Evolutionary conservation across 2,113 vertebrate genomes (phyloP).

Genomic region (Macaca mulatta): DNA sequence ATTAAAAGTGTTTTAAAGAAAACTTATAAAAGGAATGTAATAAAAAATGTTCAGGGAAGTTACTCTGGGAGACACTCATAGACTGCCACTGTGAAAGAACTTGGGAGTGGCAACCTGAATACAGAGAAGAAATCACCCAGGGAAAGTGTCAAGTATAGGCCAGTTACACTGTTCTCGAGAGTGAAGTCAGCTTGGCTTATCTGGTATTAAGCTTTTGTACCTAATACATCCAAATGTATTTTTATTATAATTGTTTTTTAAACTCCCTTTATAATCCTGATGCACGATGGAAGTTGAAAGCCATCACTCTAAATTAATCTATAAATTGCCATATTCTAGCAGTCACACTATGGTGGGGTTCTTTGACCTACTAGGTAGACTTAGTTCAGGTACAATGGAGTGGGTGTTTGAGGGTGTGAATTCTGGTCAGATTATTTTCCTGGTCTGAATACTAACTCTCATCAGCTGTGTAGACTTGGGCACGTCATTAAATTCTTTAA

Average conservation of each 20-base stretch:
- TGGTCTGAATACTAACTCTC: background rate
- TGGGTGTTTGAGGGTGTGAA: background rate
- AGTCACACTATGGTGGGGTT: background rate
- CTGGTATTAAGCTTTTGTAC: background rate
- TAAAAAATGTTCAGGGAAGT: background rate
- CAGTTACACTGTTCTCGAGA: background rate
- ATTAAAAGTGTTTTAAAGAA: background rate
- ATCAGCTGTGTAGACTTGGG: background rate
- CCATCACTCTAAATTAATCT: background rate
- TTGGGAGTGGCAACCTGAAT: background rate
- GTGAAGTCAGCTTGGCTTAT: background rate
- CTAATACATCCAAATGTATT: background rate
- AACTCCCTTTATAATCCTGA: background rate
- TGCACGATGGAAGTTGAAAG: background rate
- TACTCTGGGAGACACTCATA: background rate
- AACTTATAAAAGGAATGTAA: background rate
- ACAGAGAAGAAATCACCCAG: background rate
- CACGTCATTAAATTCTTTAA: background rate
- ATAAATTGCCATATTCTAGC: background rate
- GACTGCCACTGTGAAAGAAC: background rate
- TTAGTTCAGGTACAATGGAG: background rate
- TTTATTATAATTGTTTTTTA: conserved; percentile 5
- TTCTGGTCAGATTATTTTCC: background rate
- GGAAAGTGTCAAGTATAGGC: background rate
- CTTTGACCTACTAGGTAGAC: background rate